These are phyloP conservation scores for Menura novaehollandiae DNA, from an alignment of 2,113 vertebrate genomes.

Conservation along the genomic window DNA sequence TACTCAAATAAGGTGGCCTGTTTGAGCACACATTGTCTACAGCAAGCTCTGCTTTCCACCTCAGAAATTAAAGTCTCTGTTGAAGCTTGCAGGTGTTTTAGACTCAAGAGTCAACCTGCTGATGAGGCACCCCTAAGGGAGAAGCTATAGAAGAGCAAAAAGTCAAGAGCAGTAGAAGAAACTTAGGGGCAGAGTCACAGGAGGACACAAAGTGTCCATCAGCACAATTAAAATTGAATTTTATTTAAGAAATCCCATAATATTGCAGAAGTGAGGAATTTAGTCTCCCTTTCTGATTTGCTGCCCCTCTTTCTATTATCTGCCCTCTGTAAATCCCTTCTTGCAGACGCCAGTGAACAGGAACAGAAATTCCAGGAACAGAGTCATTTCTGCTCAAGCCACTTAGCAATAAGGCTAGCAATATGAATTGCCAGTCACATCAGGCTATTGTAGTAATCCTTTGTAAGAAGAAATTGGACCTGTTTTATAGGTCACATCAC, in stretches of 20 bases:
- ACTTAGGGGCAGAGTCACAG: background rate
- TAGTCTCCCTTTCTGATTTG: background rate
- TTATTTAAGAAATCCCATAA: background rate
- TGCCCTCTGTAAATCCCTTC: background rate
- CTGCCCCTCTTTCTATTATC: background rate
- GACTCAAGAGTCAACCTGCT: background rate
- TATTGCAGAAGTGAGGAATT: background rate
- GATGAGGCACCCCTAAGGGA: background rate
- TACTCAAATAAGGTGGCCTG: background rate
- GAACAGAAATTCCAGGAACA: background rate
- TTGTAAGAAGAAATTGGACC: background rate
- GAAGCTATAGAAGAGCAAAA: background rate
- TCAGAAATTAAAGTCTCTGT: background rate
- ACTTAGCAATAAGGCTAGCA: background rate
- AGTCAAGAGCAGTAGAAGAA: background rate
- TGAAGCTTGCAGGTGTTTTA: background rate
- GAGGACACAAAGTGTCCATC: background rate
- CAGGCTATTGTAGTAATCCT: background rate
- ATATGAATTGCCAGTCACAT: background rate
- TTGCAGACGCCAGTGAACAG: background rate
- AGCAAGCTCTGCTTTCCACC: background rate
- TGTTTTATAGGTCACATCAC: constrained; percentile 18
- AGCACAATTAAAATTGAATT: background rate
- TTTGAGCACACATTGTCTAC: background rate
- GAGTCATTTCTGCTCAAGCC: background rate